phyloP scores from a whole-genome alignment of 2,888 invertebrate species.

The Congeria kusceri region DNA sequence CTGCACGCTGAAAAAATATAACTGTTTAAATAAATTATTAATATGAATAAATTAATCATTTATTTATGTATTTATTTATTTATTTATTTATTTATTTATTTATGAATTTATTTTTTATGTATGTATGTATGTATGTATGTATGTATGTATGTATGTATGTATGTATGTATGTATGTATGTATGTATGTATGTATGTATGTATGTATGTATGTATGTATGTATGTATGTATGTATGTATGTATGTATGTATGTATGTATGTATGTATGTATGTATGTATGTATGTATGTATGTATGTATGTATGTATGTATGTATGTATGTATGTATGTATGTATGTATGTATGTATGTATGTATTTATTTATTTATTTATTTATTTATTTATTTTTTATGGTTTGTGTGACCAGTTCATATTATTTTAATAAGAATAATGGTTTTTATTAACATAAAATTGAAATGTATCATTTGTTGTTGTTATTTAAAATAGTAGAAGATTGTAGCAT shows the following conservation, averaged over 20 bases:
- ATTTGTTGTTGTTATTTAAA: too few species aligned
- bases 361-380: conserved; percentile 27
- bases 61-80: too few species aligned
- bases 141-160: conserved; percentile 10
- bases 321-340: conserved; percentile 36
- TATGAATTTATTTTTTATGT: not conserved
- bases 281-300: conserved; percentile 34
- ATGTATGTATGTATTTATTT: conserved; percentile 48
- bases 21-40: too few species aligned
- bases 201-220: conserved; percentile 16
- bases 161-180: conserved; percentile 10
- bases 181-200: conserved; percentile 10
- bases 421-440: too few species aligned
- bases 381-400: not conserved
- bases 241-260: conserved; percentile 11
- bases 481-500: too few species aligned
- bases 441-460: too few species aligned
- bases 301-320: conserved; percentile 40
- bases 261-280: conserved; percentile 36
- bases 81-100: too few species aligned
- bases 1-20: too few species aligned
- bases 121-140: conserved; percentile 10
- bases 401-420: too few species aligned
- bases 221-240: conserved; percentile 20
- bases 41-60: too few species aligned